Evolutionary conservation across 2,113 vertebrate species (phyloP).

Genomic region (Hystrix cristata): DNA sequence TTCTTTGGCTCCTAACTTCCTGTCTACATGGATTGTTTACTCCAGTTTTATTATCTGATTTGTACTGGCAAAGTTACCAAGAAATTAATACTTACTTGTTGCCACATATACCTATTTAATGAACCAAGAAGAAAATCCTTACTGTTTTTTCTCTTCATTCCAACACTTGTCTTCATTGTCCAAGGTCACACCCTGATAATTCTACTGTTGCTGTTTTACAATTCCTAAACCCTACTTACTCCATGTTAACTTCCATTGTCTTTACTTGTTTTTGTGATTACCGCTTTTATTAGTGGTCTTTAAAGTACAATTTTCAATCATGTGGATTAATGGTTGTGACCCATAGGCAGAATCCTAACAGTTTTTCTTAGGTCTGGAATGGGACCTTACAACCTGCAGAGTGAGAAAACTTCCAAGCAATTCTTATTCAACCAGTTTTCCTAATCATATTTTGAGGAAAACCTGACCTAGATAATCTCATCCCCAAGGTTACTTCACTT

Average conservation of each 20-base stretch:
- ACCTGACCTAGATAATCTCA: neutral
- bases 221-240: neutral
- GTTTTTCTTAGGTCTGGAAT: neutral
- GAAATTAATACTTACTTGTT: neutral
- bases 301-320: neutral
- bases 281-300: neutral
- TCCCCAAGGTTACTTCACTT: neutral
- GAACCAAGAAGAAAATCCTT: neutral
- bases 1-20: neutral
- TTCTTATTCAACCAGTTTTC: neutral
- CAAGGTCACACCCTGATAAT: neutral
- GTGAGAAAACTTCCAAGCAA: neutral
- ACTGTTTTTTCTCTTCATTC: neutral
- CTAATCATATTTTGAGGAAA: neutral
- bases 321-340: neutral
- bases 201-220: neutral
- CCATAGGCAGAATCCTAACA: accelerated
- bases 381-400: neutral
- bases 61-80: neutral
- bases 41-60: neutral
- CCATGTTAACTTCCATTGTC: neutral
- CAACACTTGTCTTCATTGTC: neutral
- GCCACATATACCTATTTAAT: neutral
- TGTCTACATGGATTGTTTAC: neutral
- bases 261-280: neutral